A percentile compares a stretch with the other conserved stretches of the same genome.
Evolutionary conservation across 2,888 invertebrate genomes (phyloP).

Genomic region (Heliconius hortense): DNA sequence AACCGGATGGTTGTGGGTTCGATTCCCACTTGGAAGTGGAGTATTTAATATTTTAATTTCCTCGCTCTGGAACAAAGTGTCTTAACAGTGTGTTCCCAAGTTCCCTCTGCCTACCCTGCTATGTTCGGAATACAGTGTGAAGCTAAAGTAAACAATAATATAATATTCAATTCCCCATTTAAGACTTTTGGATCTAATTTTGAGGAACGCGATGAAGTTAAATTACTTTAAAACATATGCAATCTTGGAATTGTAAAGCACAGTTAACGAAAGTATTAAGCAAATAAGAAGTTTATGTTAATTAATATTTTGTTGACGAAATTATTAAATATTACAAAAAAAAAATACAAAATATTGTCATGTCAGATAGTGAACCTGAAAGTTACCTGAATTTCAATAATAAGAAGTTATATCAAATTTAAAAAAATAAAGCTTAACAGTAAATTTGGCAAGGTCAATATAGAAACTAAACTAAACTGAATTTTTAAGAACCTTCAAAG

Average conservation of each 20-base stretch:
- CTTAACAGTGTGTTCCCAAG: neutral
- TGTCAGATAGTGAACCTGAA: too few species aligned
- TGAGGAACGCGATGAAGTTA: neutral
- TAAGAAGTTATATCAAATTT: too few species aligned
- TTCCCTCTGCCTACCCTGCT: too few species aligned
- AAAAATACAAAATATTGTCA: too few species aligned
- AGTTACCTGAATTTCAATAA: too few species aligned
- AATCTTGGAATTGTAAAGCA: neutral
- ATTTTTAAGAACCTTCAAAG: too few species aligned
- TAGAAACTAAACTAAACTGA: too few species aligned
- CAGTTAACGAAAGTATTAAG: neutral
- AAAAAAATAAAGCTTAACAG: too few species aligned
- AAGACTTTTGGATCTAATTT: neutral
- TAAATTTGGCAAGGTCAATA: too few species aligned
- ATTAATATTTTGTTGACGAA: neutral
- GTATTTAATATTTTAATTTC: neutral
- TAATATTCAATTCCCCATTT: conserved; percentile 1
- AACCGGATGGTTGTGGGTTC: neutral
- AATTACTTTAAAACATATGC: conserved; percentile 1
- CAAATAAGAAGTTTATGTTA: neutral
- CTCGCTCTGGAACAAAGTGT: neutral
- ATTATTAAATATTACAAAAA: too few species aligned
- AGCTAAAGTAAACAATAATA: neutral
- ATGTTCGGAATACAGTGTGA: neutral
- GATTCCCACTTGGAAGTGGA: neutral